Evolutionary conservation across 2,888 invertebrate genomes (phyloP).

Genomic region (Luperina testacea): DNA sequence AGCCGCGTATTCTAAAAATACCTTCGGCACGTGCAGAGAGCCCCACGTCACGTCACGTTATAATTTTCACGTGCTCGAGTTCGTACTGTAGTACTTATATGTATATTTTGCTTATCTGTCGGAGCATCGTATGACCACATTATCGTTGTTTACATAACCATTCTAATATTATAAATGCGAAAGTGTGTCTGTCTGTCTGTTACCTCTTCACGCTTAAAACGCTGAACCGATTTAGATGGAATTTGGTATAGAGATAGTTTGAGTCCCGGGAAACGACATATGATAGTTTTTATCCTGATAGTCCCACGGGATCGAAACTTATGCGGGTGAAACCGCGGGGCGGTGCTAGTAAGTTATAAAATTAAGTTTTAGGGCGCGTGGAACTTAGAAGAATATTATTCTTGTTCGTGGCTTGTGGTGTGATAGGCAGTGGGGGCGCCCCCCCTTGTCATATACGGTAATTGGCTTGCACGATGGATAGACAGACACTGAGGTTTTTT

Average conservation of each 20-base stretch:
- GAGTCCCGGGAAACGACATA: too few species aligned
- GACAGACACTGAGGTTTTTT: too few species aligned
- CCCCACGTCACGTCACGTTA: constrained; percentile 61
- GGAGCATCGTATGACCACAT: constrained; percentile 47
- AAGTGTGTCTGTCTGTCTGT: too few species aligned
- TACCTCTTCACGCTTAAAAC: too few species aligned
- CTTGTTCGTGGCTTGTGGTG: background rate
- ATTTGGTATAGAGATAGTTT: too few species aligned
- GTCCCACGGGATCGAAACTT: too few species aligned
- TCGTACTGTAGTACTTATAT: constrained; percentile 1
- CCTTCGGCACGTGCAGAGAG: constrained; percentile 42
- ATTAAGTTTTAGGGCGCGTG: background rate
- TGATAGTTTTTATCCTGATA: too few species aligned
- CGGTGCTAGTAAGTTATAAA: background rate
- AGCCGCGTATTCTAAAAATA: constrained; percentile 48
- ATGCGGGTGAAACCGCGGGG: too few species aligned
- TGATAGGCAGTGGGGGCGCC: background rate
- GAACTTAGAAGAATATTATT: too few species aligned
- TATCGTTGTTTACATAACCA: constrained; percentile 36
- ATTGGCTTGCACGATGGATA: too few species aligned
- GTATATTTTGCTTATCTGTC: constrained; percentile 39
- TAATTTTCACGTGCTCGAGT: constrained; percentile 53
- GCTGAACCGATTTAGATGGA: too few species aligned
- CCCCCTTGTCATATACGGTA: background rate
- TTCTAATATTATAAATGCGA: too few species aligned